These are phyloP conservation scores for Agonopterix subpropinquella DNA, from an alignment of 2,888 invertebrate species.

Conservation along the genomic window DNA sequence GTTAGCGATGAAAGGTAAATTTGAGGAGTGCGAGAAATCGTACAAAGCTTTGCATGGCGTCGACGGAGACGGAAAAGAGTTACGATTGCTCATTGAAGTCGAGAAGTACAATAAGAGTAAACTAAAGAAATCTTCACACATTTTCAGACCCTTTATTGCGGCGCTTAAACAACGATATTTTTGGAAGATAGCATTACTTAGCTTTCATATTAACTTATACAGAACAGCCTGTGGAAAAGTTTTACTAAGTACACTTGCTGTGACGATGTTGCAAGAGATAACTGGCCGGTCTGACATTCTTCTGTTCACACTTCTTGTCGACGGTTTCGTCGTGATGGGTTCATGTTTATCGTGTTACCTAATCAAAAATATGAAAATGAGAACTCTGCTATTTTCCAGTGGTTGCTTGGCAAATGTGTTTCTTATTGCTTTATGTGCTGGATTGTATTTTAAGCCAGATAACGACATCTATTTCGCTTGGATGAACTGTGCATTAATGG, in stretches of 20 bases:
- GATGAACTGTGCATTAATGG: conserved; percentile 16
- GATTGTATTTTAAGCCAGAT: conserved; percentile 11
- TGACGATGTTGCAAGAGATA: conserved; percentile 17
- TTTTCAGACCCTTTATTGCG: conserved; percentile 5
- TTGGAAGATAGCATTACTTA: conserved; percentile 14
- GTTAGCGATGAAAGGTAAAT: conserved; percentile 25
- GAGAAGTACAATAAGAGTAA: conserved; percentile 12
- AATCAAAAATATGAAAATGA: conserved; percentile 14
- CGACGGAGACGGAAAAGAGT: conserved; percentile 12
- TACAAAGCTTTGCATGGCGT: conserved; percentile 18
- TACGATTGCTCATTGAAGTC: conserved; percentile 15
- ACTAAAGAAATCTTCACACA: neutral
- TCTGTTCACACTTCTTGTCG: conserved; percentile 14
- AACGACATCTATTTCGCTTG: conserved; percentile 6
- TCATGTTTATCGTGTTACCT: conserved; percentile 15
- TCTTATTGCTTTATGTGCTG: conserved; percentile 12
- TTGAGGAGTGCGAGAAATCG: conserved; percentile 17
- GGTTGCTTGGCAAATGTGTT: conserved; percentile 13
- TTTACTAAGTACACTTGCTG: conserved; percentile 13
- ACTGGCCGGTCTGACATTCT: conserved; percentile 17
- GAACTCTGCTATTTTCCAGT: conserved; percentile 14
- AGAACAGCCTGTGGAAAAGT: conserved; percentile 13
- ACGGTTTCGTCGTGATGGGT: conserved; percentile 13
- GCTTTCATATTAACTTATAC: conserved; percentile 13
- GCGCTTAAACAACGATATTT: conserved; percentile 12